Conservation (phyloP, 2,888 invertebrate species). For the Ormyrus rosae region DNA sequence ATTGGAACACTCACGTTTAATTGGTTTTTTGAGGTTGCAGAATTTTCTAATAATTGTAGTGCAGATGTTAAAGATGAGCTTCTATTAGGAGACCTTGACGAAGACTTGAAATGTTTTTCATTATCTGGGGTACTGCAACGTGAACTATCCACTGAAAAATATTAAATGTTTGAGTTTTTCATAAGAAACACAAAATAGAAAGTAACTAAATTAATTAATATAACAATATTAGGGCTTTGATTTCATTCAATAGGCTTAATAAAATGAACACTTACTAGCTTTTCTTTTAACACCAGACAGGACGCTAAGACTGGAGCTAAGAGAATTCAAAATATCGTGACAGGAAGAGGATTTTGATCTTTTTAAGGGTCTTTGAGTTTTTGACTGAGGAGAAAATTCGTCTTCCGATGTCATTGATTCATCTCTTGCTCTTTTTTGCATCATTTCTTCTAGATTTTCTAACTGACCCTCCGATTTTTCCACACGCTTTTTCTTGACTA, state of each 20-base stretch:
- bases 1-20: constrained; percentile 46
- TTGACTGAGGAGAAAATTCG: constrained; percentile 65
- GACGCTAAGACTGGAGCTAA: constrained; percentile 70
- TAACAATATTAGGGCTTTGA: too few species aligned
- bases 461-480: constrained; percentile 64
- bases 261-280: constrained; percentile 65
- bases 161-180: constrained; percentile 10
- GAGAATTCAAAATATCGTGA: constrained; percentile 71
- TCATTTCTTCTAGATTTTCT: constrained; percentile 70
- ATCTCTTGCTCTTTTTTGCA: constrained; percentile 71
- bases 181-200: neutral
- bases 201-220: constrained; percentile 4
- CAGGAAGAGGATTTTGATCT: constrained; percentile 72
- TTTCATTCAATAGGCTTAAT: too few species aligned
- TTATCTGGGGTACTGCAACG: constrained; percentile 69
- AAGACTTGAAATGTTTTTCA: constrained; percentile 72
- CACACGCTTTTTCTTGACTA: constrained; percentile 72
- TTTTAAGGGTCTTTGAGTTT: constrained; percentile 67
- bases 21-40: constrained; percentile 41
- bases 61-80: constrained; percentile 13
- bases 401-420: constrained; percentile 60
- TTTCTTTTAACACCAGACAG: constrained; percentile 71
- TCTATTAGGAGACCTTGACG: constrained; percentile 54
- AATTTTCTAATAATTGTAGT: constrained; percentile 14
- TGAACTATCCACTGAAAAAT: constrained; percentile 66